Conservation (phyloP, 2,113 vertebrate genomes). For the Crypturellus undulatus region DNA sequence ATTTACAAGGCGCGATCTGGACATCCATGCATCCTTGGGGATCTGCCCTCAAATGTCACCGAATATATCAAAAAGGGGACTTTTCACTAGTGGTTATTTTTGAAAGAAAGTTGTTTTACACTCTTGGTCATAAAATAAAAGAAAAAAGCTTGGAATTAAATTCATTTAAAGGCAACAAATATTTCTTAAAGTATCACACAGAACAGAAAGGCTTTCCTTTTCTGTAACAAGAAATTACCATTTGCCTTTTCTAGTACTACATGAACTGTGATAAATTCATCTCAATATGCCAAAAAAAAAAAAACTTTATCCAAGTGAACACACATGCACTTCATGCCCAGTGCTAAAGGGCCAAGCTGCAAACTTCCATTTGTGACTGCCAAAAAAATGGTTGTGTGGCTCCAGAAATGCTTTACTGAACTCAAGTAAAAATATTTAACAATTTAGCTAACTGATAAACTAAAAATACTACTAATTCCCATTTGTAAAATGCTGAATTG, state of each 20-base stretch:
- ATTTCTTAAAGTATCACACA: not conserved
- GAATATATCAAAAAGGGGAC: fast-evolving
- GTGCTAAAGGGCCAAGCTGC: not conserved
- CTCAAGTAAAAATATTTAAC: not conserved
- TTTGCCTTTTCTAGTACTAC: conserved; percentile 2
- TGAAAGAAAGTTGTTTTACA: not conserved
- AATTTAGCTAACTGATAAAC: conserved; percentile 2
- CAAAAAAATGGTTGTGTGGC: not conserved
- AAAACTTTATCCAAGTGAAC: not conserved
- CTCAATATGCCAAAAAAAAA: not conserved
- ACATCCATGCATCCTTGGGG: not conserved
- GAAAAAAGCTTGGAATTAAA: not conserved
- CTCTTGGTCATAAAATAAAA: not conserved
- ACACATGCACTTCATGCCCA: not conserved
- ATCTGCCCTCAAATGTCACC: not conserved
- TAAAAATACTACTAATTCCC: conserved; percentile 28
- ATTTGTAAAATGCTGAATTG: not conserved
- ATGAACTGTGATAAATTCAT: not conserved
- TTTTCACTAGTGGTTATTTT: not conserved
- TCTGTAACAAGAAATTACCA: not conserved
- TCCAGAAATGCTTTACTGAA: conserved; percentile 38
- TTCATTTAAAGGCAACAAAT: not conserved
- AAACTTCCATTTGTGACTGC: conserved; percentile 14
- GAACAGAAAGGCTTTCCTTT: not conserved
- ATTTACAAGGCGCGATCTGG: not conserved